Percentiles rank a stretch among this genome's conserved stretches.
Evolutionary conservation across 2,113 vertebrate genomes (phyloP).

Genomic region (Coptodon rendalli): DNA sequence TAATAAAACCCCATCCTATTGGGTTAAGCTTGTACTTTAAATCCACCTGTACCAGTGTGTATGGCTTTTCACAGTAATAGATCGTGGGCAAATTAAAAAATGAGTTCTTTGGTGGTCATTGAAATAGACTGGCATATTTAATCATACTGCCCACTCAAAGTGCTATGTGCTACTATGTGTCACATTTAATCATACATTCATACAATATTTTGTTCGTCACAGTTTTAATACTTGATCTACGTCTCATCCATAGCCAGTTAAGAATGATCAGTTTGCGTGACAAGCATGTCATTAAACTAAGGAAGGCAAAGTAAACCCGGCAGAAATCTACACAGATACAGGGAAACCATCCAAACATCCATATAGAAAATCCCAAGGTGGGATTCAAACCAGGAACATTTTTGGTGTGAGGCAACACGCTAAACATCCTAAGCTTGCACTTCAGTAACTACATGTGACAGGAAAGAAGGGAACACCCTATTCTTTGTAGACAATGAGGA

Average conservation of each 20-base stretch:
- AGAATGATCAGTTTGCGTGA: neutral
- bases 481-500: neutral
- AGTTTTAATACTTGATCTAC: neutral
- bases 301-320: neutral
- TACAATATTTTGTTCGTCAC: neutral
- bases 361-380: neutral
- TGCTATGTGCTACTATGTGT: neutral
- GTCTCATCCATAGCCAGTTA: neutral
- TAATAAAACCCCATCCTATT: fast-evolving
- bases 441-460: neutral
- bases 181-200: neutral
- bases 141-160: neutral
- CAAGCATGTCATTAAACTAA: neutral
- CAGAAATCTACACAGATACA: neutral
- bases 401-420: neutral
- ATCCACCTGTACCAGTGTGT: neutral
- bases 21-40: neutral
- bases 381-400: neutral
- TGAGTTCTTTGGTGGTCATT: neutral
- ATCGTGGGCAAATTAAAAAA: fast-evolving
- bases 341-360: neutral
- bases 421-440: neutral
- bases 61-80: neutral
- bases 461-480: neutral
- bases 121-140: neutral